These are phyloP conservation scores for Babylonia areolata DNA, from an alignment of 1,140 invertebrate species.

Conservation along the genomic window DNA sequence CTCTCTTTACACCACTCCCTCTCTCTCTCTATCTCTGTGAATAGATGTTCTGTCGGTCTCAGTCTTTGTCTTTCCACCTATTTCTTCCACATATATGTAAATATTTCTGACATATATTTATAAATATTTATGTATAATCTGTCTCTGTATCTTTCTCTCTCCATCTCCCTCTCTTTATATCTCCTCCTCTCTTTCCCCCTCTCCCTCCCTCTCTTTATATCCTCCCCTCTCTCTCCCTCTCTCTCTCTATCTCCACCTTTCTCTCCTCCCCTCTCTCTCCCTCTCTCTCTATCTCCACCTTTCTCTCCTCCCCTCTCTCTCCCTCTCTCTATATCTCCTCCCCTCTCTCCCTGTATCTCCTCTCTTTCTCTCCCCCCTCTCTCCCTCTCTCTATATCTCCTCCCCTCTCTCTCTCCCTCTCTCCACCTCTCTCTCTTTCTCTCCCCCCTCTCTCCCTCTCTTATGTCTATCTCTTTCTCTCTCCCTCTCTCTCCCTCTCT, in stretches of 20 bases:
- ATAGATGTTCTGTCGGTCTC: no score
- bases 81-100: no score
- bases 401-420: background rate
- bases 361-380: constrained; percentile 10
- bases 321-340: background rate
- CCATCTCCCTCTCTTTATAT: background rate
- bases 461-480: background rate
- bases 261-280: background rate
- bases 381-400: background rate
- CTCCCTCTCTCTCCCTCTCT: background rate
- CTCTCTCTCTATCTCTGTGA: no score
- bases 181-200: background rate
- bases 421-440: background rate
- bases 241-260: background rate
- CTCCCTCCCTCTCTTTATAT: background rate
- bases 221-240: background rate
- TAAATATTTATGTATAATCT: no score
- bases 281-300: background rate
- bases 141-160: no score
- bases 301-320: background rate
- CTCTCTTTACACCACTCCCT: no score
- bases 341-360: background rate
- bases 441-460: background rate
- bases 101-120: no score
- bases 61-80: no score